These are phyloP conservation scores for Aporophyla nigra DNA, from an alignment of 2,888 invertebrate genomes.

Conservation along the genomic window DNA sequence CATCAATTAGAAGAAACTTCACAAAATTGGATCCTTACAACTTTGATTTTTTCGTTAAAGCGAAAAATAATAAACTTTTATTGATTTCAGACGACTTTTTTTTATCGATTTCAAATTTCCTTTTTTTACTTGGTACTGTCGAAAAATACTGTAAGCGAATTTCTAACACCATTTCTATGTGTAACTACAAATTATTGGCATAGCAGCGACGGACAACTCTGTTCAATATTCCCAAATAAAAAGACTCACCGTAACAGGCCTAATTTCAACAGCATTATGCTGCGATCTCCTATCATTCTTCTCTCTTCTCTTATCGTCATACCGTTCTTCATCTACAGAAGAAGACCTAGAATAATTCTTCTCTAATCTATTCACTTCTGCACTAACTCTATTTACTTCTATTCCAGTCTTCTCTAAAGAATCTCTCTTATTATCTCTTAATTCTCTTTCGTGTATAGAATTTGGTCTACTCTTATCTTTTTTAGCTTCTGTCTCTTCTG, in stretches of 20 bases:
- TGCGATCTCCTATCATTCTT: constrained; percentile 72
- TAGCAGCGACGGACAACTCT: too few relatives aligned
- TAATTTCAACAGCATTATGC: constrained; percentile 81
- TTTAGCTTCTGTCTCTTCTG: constrained; percentile 56
- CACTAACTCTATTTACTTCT: constrained; percentile 70
- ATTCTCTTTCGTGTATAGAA: constrained; percentile 65
- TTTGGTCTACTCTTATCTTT: constrained; percentile 63
- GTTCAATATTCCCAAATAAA: too few relatives aligned
- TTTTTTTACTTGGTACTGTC: too few relatives aligned
- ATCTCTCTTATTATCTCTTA: constrained; percentile 60
- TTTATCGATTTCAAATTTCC: too few relatives aligned
- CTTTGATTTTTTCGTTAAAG: too few relatives aligned
- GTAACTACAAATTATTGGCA: too few relatives aligned
- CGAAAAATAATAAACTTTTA: too few relatives aligned
- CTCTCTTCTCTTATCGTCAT: constrained; percentile 70
- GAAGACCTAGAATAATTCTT: constrained; percentile 80
- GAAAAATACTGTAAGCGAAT: too few relatives aligned
- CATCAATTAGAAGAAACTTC: too few relatives aligned
- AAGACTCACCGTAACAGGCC: constrained; percentile 82
- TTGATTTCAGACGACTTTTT: too few relatives aligned
- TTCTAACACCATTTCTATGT: too few relatives aligned
- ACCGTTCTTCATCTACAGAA: constrained; percentile 77
- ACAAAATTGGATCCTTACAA: too few relatives aligned
- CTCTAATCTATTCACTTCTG: constrained; percentile 75
- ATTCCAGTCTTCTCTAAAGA: constrained; percentile 61